Conservation (phyloP, 2,113 vertebrate genomes). For the Nanorana parkeri region DNA sequence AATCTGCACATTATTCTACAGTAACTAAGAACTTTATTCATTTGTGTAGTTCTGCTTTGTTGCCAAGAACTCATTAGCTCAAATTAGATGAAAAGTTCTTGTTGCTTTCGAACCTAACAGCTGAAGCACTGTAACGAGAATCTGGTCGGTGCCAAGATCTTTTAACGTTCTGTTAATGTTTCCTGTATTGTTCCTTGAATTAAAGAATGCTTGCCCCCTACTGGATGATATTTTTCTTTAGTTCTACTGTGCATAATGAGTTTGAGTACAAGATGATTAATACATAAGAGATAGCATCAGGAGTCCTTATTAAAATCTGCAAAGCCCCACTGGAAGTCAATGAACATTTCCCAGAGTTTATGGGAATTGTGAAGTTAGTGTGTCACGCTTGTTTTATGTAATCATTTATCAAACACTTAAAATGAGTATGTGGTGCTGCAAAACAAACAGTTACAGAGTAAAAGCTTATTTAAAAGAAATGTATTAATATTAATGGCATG, state of each 20-base stretch:
- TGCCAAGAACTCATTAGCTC: neutral
- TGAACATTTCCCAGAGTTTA: slow-evolving; percentile 53
- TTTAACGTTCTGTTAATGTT: neutral
- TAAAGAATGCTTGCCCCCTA: slow-evolving; percentile 53
- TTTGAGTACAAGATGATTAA: slow-evolving; percentile 56
- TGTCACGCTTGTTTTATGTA: slow-evolving; percentile 42
- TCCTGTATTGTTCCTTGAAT: slow-evolving; percentile 14
- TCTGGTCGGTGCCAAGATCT: slow-evolving; percentile 8
- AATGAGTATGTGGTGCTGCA: slow-evolving; percentile 36
- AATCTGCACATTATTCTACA: neutral
- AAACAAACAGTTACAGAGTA: slow-evolving; percentile 31
- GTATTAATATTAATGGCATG: slow-evolving; percentile 13
- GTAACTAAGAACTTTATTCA: neutral
- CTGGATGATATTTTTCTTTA: slow-evolving; percentile 36
- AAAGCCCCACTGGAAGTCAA: slow-evolving; percentile 55
- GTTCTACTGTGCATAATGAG: slow-evolving; percentile 34
- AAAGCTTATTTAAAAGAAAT: slow-evolving; percentile 47
- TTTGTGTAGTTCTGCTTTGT: neutral
- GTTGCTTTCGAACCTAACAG: neutral
- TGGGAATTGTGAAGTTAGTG: slow-evolving; percentile 51
- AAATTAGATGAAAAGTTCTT: slow-evolving; percentile 2
- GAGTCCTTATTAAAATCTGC: slow-evolving; percentile 55
- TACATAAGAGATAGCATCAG: slow-evolving; percentile 55
- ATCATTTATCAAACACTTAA: slow-evolving; percentile 45
- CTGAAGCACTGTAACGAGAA: neutral